Evolutionary conservation across 2,888 invertebrate species (phyloP).

Genomic region (Oscheius myriophilus): DNA sequence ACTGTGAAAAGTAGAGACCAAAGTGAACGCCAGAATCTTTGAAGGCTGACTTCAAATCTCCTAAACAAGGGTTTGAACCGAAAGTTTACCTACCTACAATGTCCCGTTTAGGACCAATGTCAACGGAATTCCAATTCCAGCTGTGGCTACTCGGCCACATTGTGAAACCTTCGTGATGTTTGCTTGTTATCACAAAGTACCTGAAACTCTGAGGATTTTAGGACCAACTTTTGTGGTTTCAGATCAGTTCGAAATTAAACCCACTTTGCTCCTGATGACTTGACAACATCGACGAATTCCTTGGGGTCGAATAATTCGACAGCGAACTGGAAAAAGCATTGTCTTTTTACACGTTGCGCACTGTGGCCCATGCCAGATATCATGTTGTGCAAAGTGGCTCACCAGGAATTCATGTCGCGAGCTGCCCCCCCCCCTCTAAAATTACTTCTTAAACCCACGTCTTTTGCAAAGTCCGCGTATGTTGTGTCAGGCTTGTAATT

Average conservation of each 20-base stretch:
- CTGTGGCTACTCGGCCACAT: conserved; percentile 73
- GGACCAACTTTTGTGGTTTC: no score
- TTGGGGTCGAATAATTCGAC: conserved; percentile 88
- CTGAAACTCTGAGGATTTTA: conserved; percentile 53
- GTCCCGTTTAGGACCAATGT: conserved; percentile 74
- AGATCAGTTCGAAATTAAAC: no score
- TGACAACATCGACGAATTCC: conserved; percentile 85
- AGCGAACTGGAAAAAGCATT: conserved; percentile 80
- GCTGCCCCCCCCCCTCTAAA: no score
- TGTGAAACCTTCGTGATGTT: conserved; percentile 75
- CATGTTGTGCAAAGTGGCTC: no score
- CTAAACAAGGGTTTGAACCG: conserved; percentile 17
- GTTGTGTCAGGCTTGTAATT: conserved; percentile 86
- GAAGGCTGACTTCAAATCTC: conserved; percentile 49
- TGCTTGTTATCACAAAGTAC: conserved; percentile 74
- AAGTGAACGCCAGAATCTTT: conserved; percentile 62
- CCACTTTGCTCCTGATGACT: conserved; percentile 86
- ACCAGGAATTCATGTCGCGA: no score
- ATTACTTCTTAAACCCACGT: conserved; percentile 41
- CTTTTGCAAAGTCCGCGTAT: conserved; percentile 87
- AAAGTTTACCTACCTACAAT: conserved; percentile 74
- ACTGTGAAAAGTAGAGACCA: conserved; percentile 69
- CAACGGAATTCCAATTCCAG: conserved; percentile 74
- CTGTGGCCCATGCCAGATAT: no score
- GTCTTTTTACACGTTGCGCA: no score